A percentile compares a stretch with the other conserved stretches of the same genome.
Evolutionary conservation across 2,113 vertebrate species (phyloP).

Genomic region (Rhabdornis inornatus): DNA sequence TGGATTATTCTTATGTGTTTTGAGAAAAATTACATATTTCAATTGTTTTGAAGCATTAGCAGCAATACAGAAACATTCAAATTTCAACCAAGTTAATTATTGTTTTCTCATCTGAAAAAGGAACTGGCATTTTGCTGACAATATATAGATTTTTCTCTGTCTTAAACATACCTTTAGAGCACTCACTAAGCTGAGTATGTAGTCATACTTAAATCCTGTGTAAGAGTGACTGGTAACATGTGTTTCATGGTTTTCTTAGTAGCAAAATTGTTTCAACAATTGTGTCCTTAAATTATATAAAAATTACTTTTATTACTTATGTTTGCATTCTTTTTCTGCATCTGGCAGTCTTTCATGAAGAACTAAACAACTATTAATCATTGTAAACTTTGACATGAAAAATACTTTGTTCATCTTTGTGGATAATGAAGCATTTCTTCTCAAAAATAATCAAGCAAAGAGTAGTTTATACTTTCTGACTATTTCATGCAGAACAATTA

Average conservation of each 20-base stretch:
- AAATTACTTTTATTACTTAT: neutral
- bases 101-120: neutral
- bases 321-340: neutral
- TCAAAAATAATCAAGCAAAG: neutral
- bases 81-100: neutral
- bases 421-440: neutral
- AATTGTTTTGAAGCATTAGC: neutral
- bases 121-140: neutral
- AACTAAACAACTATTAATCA: neutral
- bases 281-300: neutral
- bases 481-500: neutral
- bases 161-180: neutral
- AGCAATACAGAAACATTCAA: neutral
- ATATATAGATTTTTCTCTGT: neutral
- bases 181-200: neutral
- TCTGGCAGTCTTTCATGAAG: neutral
- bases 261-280: neutral
- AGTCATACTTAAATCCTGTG: neutral
- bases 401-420: neutral
- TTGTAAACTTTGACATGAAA: neutral
- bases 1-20: neutral
- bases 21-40: neutral
- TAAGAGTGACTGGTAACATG: neutral
- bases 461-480: neutral
- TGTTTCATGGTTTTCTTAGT: accelerated